These are phyloP conservation scores for Acropternis orthonyx DNA, from an alignment of 2,797 vertebrate genomes.

Conservation along the genomic window DNA sequence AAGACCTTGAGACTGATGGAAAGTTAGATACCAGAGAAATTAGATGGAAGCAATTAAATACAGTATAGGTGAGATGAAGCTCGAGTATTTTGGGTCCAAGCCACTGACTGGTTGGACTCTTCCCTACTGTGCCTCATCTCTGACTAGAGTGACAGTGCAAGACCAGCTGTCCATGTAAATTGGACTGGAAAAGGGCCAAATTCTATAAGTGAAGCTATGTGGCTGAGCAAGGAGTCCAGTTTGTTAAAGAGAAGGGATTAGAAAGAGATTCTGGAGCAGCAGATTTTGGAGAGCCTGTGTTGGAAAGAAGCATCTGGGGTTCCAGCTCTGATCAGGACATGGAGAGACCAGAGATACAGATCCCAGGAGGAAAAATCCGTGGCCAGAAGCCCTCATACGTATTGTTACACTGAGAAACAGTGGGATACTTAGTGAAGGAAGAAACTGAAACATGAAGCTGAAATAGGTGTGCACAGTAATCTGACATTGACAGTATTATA, in stretches of 20 bases:
- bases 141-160: fast-evolving
- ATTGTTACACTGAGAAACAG: background rate
- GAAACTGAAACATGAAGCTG: background rate
- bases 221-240: background rate
- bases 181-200: background rate
- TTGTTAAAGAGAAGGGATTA: background rate
- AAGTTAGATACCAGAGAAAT: background rate
- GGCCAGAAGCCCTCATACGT: background rate
- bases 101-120: background rate
- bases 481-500: background rate
- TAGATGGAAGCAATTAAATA: background rate
- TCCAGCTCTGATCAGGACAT: background rate
- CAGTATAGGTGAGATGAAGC: background rate
- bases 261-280: background rate
- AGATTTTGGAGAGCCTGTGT: background rate
- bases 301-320: background rate
- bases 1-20: background rate
- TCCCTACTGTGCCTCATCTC: background rate
- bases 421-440: background rate
- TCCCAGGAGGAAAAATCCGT: background rate
- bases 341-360: background rate
- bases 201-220: background rate
- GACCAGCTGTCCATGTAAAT: background rate
- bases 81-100: background rate
- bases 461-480: background rate